These are phyloP conservation scores for Sylvietta virens DNA, from an alignment of 2,113 vertebrate genomes.

Conservation along the genomic window DNA sequence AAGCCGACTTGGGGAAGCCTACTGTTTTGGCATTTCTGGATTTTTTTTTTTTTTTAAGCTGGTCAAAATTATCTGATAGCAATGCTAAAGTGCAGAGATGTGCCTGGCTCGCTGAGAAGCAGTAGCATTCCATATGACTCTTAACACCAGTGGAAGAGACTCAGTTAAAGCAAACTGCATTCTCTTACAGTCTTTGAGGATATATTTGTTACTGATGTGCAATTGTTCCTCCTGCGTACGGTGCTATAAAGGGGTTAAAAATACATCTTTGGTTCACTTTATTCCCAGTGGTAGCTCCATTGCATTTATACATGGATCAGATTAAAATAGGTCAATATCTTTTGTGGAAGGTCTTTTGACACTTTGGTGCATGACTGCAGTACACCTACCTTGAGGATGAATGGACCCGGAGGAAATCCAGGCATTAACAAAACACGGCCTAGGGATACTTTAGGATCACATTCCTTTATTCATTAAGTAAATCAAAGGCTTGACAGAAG, in stretches of 20 bases:
- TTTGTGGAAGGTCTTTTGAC: conserved; percentile 51
- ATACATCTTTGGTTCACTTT: conserved; percentile 40
- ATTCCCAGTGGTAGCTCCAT: conserved; percentile 47
- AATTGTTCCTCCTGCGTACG: background rate
- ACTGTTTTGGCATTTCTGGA: background rate
- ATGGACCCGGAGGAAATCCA: conserved; percentile 43
- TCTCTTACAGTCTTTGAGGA: background rate
- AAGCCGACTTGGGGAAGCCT: background rate
- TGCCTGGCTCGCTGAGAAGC: background rate
- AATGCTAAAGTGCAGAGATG: background rate
- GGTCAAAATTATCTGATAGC: background rate
- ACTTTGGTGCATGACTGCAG: conserved; percentile 57
- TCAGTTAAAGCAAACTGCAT: background rate
- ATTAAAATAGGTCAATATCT: conserved; percentile 69
- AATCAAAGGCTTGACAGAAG: conserved; percentile 48
- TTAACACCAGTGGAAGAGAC: background rate
- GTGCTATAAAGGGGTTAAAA: conserved; percentile 56
- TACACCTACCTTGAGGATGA: conserved; percentile 61
- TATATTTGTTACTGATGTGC: background rate
- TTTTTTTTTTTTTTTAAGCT: background rate
- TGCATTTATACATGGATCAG: conserved; percentile 54
- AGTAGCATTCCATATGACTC: background rate
- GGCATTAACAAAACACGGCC: conserved; percentile 50
- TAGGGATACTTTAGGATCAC: conserved; percentile 44
- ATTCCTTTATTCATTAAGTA: conserved; percentile 58